phyloP scores from a whole-genome alignment of 2,113 vertebrate genomes.

The Copsychus sechellarum region DNA sequence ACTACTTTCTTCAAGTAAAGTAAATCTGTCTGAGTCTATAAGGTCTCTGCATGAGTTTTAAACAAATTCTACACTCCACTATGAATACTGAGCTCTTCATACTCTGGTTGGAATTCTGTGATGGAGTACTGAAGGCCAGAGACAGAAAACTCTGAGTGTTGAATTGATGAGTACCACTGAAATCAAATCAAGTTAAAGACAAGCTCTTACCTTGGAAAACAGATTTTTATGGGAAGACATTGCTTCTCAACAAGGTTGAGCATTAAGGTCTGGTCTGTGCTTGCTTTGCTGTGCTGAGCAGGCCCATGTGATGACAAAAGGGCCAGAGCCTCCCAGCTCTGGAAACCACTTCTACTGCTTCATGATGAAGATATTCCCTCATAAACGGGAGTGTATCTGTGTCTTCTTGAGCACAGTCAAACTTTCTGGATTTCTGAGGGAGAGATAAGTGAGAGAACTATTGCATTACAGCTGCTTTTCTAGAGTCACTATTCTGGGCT shows the following conservation, averaged over 20 bases:
- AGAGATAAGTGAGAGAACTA: not conserved
- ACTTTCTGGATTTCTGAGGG: not conserved
- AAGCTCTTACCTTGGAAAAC: not conserved
- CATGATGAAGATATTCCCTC: not conserved
- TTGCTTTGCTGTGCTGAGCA: not conserved
- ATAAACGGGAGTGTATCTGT: not conserved
- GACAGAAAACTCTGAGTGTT: not conserved
- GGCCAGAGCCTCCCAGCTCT: not conserved
- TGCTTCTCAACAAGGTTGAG: not conserved
- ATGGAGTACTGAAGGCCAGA: not conserved
- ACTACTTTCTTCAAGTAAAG: not conserved
- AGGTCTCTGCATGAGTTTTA: not conserved
- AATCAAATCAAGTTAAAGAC: not conserved
- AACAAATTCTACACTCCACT: not conserved
- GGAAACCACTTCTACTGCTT: not conserved
- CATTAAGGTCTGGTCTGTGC: not conserved
- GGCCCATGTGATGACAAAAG: not conserved
- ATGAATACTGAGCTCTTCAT: not conserved
- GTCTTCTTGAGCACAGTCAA: not conserved
- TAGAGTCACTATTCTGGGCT: not conserved
- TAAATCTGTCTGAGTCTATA: not conserved
- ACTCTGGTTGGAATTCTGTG: not conserved
- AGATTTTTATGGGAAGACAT: not conserved
- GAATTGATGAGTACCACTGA: not conserved
- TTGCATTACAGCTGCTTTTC: not conserved